Base-by-base conservation (phyloP, 1,140 invertebrate species). In the Micrasema minimum region DNA sequence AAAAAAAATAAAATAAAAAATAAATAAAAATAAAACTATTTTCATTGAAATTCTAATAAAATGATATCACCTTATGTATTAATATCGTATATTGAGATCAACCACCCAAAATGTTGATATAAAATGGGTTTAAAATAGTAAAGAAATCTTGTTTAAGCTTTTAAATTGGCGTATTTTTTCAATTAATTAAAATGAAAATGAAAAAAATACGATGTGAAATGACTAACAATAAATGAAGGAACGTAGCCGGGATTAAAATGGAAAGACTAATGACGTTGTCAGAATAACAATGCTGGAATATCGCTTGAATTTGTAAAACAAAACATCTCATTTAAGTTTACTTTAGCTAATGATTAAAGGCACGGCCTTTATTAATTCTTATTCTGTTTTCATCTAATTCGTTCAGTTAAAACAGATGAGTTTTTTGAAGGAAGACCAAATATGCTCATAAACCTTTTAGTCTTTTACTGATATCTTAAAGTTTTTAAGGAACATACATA, bases 301-400 rank as follows among this genome's bases (percentile, higher is more conserved):
- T 64, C 61, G 31, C 43, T n/a, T 20, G 45, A 64, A 61, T 59
- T 64, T 64, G 61, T 48, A 31, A n/a, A 43, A 48, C 43, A 64
- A 64, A 64, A 64, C 26, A 37, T 64, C 22, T 48, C 43, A 64
- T 64, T 64, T 48, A 48, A 64, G 23, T 64, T 22, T 43, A 38
- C 37, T 51, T 41, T 22, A 22, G 37, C 37, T 59, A 59, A 59
- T 59, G 37, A 59, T 43, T 59, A 41, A 41, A 59, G n/a, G 16
- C 55, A 3, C 37, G 50, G 31, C 55, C 55, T 59, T 51, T 59
- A 59, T 59, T 59, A 59, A 59, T 59, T 59, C 37, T 59, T 41
- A 59, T 59, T 59, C 37, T 59, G 11, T 41, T 55, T 43, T 59
- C 55, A 23, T 59, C 55, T 38, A 38, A 59, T 59, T 59, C 55